phyloP scores from a whole-genome alignment of 2,888 invertebrate species.

The Syritta pipiens region DNA sequence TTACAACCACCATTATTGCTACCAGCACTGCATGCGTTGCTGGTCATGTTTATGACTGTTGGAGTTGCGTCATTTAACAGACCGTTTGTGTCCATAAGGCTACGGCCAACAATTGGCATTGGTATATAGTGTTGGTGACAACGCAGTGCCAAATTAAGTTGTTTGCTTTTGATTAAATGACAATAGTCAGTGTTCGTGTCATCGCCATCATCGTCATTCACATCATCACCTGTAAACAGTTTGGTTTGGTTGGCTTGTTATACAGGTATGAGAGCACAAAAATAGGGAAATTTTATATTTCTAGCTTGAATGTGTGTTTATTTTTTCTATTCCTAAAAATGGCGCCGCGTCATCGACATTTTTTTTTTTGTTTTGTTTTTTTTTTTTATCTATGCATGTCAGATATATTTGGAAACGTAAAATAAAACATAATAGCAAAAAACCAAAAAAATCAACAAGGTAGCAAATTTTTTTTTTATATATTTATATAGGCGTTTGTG shows the following conservation, averaged over 20 bases:
- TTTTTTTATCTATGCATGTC: conserved; percentile 35
- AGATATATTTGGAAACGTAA: conserved; percentile 43
- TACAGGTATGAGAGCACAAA: conserved; percentile 59
- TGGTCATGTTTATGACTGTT: conserved; percentile 72
- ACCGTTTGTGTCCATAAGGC: conserved; percentile 70
- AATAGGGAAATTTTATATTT: conserved; percentile 56
- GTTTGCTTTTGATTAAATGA: conserved; percentile 76
- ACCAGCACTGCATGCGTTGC: conserved; percentile 61
- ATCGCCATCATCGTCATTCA: conserved; percentile 71
- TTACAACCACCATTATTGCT: conserved; percentile 25
- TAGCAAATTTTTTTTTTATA: conserved; percentile 54
- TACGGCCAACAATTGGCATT: conserved; percentile 69
- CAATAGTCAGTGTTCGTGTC: conserved; percentile 72
- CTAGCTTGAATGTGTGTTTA: conserved; percentile 60
- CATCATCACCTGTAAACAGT: conserved; percentile 78
- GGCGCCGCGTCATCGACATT: conserved; percentile 41
- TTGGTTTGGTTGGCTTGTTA: conserved; percentile 69
- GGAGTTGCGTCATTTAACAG: conserved; percentile 71
- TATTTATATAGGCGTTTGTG: conserved; percentile 55
- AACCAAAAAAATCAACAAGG: conserved; percentile 58
- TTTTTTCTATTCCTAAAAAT: conserved; percentile 55
- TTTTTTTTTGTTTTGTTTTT: conserved; percentile 24
- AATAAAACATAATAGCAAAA: conserved; percentile 55
- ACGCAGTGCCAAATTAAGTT: conserved; percentile 76
- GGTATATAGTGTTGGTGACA: conserved; percentile 73